phyloP scores from a whole-genome alignment of 2,888 invertebrate species.

The Lamellibrachia columna region DNA sequence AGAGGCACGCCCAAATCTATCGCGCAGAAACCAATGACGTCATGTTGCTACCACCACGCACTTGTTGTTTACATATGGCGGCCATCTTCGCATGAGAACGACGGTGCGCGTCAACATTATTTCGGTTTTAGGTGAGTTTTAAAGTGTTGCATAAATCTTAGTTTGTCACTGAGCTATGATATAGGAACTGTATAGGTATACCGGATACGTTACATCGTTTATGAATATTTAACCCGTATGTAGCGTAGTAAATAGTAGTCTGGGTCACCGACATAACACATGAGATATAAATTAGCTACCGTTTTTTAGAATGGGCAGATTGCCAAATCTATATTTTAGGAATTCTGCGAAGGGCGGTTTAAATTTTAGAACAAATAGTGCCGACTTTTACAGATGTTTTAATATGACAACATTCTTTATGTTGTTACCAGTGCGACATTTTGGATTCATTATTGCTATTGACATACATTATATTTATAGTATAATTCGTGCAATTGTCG shows the following conservation, averaged over 20 bases:
- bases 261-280: not conserved
- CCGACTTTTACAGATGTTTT: not conserved
- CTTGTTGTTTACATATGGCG: slow-evolving; percentile 16
- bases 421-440: not conserved
- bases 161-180: not conserved
- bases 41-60: slow-evolving; percentile 16
- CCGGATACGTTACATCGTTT: not conserved
- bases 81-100: not conserved
- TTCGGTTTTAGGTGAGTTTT: not conserved
- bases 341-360: not conserved
- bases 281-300: not conserved
- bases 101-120: not conserved
- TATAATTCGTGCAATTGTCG: too few relatives aligned
- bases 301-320: not conserved
- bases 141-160: not conserved
- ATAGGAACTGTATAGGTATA: not conserved
- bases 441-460: not conserved
- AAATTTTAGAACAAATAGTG: not conserved
- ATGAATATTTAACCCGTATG: not conserved
- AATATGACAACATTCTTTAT: not conserved
- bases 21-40: slow-evolving; percentile 8
- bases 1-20: not conserved
- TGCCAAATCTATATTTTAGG: not conserved
- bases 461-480: not conserved
- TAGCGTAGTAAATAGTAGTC: not conserved